phyloP scores from a whole-genome alignment of 2,113 vertebrate species.

The Tychaedon coryphoeus region DNA sequence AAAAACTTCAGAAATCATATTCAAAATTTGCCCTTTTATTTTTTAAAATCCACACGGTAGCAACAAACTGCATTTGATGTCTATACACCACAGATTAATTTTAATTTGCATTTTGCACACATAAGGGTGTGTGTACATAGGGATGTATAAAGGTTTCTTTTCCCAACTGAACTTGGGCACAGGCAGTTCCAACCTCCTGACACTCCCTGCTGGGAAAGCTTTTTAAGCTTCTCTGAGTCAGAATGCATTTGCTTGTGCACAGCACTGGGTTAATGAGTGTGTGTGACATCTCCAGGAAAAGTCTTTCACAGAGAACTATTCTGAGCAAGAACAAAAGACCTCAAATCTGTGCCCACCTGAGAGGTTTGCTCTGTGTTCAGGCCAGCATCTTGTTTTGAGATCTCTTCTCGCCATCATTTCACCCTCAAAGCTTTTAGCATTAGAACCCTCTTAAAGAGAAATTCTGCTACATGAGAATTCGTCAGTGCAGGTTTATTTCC shows the following conservation, averaged over 20 bases:
- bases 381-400: background rate
- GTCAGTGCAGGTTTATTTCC: background rate
- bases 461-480: background rate
- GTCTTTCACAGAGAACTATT: background rate
- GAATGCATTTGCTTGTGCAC: background rate
- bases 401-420: background rate
- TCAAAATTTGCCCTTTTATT: background rate
- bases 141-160: background rate
- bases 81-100: accelerated
- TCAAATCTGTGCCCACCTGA: background rate
- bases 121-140: accelerated
- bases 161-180: background rate
- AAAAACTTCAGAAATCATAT: background rate
- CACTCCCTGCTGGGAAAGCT: background rate
- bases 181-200: background rate
- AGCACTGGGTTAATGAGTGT: background rate
- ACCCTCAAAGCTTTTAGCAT: background rate
- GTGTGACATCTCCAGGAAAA: background rate
- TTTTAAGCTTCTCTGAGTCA: background rate
- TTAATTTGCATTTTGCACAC: background rate
- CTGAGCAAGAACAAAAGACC: background rate
- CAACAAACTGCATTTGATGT: background rate
- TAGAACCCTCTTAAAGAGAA: background rate
- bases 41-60: background rate
- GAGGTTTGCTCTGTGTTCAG: background rate